phyloP scores from a whole-genome alignment of 2,888 invertebrate species.

The Hydrotaea diabolus region DNA sequence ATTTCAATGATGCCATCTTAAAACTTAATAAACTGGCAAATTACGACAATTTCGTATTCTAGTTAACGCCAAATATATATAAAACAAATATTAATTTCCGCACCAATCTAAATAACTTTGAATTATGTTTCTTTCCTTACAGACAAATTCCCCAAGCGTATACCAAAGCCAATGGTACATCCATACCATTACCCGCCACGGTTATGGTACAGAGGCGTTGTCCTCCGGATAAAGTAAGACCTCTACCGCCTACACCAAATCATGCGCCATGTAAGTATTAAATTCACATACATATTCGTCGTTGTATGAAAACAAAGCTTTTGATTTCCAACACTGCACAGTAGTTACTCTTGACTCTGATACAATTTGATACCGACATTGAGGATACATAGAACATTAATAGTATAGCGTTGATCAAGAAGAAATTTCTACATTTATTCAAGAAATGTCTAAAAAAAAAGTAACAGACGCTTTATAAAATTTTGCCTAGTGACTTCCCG shows the following conservation, averaged over 20 bases:
- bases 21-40: no score
- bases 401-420: no score
- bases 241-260: constrained; percentile 86
- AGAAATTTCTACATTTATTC: no score
- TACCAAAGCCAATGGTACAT: constrained; percentile 84
- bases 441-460: no score
- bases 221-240: constrained; percentile 89
- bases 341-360: no score
- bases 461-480: no score
- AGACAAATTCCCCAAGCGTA: constrained; percentile 87
- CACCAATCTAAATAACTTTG: not conserved
- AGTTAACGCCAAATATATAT: not conserved
- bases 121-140: constrained; percentile 76
- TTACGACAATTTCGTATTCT: not conserved
- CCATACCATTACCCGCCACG: constrained; percentile 90
- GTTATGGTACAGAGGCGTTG: constrained; percentile 89
- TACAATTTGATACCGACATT: no score
- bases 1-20: no score
- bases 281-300: not conserved
- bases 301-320: not conserved
- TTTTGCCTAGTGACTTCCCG: no score
- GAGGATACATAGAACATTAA: no score
- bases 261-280: constrained; percentile 81
- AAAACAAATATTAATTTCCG: not conserved
- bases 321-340: not conserved